Conservation (phyloP, 2,113 vertebrate genomes). For the Protobothrops flavoviridis region DNA sequence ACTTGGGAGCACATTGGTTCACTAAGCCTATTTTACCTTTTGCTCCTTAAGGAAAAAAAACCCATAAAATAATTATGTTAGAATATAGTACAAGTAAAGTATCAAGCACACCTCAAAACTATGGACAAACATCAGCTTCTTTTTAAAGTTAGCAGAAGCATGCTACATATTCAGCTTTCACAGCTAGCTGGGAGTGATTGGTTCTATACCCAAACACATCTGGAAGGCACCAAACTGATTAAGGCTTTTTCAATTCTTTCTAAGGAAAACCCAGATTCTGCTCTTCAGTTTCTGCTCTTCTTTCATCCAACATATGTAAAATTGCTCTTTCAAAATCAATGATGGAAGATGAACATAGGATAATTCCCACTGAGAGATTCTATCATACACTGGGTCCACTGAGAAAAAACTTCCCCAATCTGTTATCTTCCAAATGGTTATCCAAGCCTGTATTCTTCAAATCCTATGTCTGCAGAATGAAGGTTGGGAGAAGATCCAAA, state of each 20-base stretch:
- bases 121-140: not conserved
- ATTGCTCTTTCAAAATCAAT: not conserved
- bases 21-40: conserved; percentile 47
- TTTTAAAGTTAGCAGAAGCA: not conserved
- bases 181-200: not conserved
- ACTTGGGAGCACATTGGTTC: conserved; percentile 53
- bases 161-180: not conserved
- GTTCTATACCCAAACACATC: not conserved
- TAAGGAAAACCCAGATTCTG: not conserved
- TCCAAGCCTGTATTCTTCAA: not conserved
- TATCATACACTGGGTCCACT: not conserved
- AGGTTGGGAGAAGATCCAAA: not conserved
- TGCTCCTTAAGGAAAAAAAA: conserved; percentile 43
- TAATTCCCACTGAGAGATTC: not conserved
- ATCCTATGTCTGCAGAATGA: not conserved
- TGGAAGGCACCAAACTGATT: not conserved
- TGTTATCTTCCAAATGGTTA: not conserved
- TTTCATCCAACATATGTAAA: not conserved
- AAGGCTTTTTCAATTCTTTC: not conserved
- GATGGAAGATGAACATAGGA: not conserved
- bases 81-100: not conserved
- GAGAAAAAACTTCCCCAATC: not conserved
- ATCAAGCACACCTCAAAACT: not conserved
- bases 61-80: not conserved
- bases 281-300: not conserved